Conservation (phyloP, 35 echinoderm and acorn worm species). For the Apostichopus parvimensis region DNA sequence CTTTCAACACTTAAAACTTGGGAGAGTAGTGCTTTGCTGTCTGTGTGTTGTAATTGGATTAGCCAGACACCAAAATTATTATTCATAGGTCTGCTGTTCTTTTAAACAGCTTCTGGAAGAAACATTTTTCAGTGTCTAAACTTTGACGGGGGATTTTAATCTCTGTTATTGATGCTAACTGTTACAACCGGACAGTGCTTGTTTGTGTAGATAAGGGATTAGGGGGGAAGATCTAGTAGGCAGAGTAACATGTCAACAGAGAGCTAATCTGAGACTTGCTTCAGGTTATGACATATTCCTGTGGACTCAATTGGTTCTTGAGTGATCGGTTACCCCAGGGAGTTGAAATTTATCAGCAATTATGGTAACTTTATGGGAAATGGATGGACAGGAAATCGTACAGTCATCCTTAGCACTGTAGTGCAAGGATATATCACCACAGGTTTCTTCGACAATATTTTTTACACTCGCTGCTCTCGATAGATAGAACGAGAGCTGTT, state of each 20-base stretch:
- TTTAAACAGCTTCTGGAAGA: neutral
- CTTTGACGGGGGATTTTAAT: neutral
- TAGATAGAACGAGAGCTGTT: neutral
- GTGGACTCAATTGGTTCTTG: slow-evolving; percentile 31
- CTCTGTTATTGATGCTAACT: slow-evolving; percentile 20
- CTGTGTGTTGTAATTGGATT: slow-evolving; percentile 23
- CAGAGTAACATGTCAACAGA: neutral
- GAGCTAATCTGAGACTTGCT: slow-evolving; percentile 14
- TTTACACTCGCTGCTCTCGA: neutral
- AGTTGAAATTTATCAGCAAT: slow-evolving; percentile 33
- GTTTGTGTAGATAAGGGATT: slow-evolving; percentile 33
- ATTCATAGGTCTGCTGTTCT: neutral
- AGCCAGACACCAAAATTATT: slow-evolving; percentile 11
- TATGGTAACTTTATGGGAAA: slow-evolving; percentile 26
- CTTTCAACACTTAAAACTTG: slow-evolving; percentile 39
- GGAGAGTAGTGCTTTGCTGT: neutral
- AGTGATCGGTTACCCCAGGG: slow-evolving; percentile 16
- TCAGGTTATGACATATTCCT: slow-evolving; percentile 40
- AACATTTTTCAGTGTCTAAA: neutral
- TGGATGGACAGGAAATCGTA: neutral
- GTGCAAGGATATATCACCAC: neutral
- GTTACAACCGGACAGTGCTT: neutral
- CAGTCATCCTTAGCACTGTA: neutral
- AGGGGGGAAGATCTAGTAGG: neutral
- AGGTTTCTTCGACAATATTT: neutral